Base-by-base conservation (phyloP, 2,888 invertebrate species). In the Stomorhina lunata region DNA sequence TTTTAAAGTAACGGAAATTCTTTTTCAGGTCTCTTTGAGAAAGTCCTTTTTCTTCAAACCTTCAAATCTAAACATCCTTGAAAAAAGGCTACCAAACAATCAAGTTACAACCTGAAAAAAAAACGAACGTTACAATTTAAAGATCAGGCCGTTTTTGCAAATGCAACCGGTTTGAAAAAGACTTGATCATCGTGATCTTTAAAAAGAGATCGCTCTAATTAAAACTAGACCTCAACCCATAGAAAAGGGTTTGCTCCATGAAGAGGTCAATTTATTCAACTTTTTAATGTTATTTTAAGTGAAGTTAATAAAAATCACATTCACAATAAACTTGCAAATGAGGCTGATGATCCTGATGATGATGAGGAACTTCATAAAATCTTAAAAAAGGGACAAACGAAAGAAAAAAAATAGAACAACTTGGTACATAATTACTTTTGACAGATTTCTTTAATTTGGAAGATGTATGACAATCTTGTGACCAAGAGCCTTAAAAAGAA, bases 251-350 rank as follows among this genome's bases (percentile, higher is more conserved):
- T 32, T 6, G 7, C 17, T 40, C 1, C 2, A n/a, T 43, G 7
- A 59, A 71, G 63, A 59, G 72, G 72, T 73, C 66, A 63, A 66
- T 22, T 34, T 27, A 48, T 50, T 65, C 48, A 66, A 59, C 59
- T 59, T 59, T 72, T 25, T 59, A 59, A 80, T 80, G 72, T 80
- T 80, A 59, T 66, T 80, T 80, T 73, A 80, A 80, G 66, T 59
- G 72, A 80, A 80, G 79, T 80, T 80, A 80, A 80, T 80, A 72
- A 80, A 57, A 80, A 77, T 76, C 66, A 40, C 45, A 9, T 50
- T 50, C 68, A 77, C 66, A 75, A 57, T 65, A 43, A 43, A 37
- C 37, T n/a, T n/a, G n/a, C n/a, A n/a, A n/a, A 32, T 25, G 25
- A 27, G 37, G 34, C 15, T 20, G 20, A 57, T 27, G 40, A 22